Base-by-base conservation (phyloP, 2,797 vertebrate species). In the Parauchenoglanis ngamensis region DNA sequence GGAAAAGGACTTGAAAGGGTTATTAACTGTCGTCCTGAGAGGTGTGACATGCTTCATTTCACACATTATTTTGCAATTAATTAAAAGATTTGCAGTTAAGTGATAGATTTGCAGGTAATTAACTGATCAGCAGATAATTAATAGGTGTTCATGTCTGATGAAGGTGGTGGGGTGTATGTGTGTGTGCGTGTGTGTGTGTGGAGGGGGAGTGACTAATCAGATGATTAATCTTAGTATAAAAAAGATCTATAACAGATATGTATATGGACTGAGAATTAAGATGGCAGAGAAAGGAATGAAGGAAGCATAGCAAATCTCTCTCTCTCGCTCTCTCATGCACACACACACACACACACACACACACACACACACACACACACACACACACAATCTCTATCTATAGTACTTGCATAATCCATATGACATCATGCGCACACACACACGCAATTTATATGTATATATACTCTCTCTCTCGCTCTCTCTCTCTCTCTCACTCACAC, bases 381-480 rank as follows among this genome's bases (percentile, higher is more conserved):
- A 85, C 3, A 67, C 46, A 86, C 56, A 70, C 49, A 78, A 28
- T 49, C 2, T 15, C 1, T 49, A 13, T 17, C 75, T 52, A 17
- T 35, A 57, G 54, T 57, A 78, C 52, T 77, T 57, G 21, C 11
- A 28, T n/a, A 46, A 61, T 35, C 54, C 2, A 65, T 54, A 65
- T 8, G 6, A 85, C 49, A 77, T 25, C 28, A 61, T 44, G 35
- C 40, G 35, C 87, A 87, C 88, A 90, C 87, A 90, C 87, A 40
- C 7, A 40, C 19, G 8, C 31, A 7, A 7, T 70, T 31, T 68
- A 13, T 68, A 28, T 35, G 31, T 70, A 4, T 70, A 21, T 40
- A 15, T 19, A 40, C 31, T 68, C 65, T 68, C 28, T 68, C 65
- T 35, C 28, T 7, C 28, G 3, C 68, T 40, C 68, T 21, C 68